Evolutionary conservation across 2,888 invertebrate genomes (phyloP).

Genomic region (Plebejus melissa): DNA sequence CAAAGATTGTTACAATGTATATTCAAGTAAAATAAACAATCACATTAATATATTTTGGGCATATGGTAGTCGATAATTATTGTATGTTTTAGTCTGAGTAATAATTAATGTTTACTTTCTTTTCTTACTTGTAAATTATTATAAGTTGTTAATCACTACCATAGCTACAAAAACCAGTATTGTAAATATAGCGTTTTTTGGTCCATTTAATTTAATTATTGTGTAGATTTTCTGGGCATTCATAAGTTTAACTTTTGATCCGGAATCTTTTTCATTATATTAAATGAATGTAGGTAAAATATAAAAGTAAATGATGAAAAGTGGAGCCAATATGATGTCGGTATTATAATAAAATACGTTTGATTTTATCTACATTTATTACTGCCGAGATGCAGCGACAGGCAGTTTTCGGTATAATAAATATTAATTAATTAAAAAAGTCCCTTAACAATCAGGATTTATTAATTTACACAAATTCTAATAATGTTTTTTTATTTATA

Average conservation of each 20-base stretch:
- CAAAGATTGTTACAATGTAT: conserved; percentile 22
- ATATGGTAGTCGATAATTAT: conserved; percentile 16
- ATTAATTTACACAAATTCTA: too few species aligned
- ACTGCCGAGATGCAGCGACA: too few species aligned
- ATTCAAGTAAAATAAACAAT: conserved; percentile 15
- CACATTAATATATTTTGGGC: conserved; percentile 25
- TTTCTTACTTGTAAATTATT: not conserved
- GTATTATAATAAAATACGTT: conserved; percentile 9
- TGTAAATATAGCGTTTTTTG: conserved; percentile 14
- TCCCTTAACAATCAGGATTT: not conserved
- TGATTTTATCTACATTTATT: conserved; percentile 10
- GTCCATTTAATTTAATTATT: conserved; percentile 17
- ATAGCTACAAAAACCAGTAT: conserved; percentile 13
- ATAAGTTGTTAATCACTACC: conserved; percentile 14
- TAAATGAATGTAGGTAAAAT: not conserved
- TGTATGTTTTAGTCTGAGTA: conserved; percentile 18
- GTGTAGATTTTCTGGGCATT: not conserved
- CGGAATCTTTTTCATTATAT: not conserved
- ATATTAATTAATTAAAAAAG: not conserved
- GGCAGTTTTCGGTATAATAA: too few species aligned
- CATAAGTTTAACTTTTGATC: not conserved
- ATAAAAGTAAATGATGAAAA: not conserved
- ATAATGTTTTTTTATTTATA: not conserved
- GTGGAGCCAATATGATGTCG: not conserved
- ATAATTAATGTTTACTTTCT: not conserved